A percentile compares a stretch with the other conserved stretches of the same genome.
Conservation (phyloP, 2,888 invertebrate species). For the Trachelus stipa region DNA sequence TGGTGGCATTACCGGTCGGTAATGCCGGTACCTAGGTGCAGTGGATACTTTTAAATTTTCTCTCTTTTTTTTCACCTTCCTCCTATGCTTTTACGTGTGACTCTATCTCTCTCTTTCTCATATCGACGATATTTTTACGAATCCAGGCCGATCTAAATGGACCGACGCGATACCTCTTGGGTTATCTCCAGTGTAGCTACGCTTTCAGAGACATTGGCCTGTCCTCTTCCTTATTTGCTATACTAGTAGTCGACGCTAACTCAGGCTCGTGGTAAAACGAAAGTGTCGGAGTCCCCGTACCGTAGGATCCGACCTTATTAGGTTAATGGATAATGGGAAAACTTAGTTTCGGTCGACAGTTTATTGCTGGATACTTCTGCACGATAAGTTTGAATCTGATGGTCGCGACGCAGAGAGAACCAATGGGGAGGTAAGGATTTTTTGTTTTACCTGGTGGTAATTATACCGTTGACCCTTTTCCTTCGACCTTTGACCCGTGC, state of each 20-base stretch:
- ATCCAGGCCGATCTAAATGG: neutral
- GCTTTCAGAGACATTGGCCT: neutral
- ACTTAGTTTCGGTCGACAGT: conserved; percentile 57
- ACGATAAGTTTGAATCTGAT: neutral
- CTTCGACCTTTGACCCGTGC: too few species aligned
- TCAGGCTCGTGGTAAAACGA: conserved; percentile 29
- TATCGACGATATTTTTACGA: neutral
- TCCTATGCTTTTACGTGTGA: neutral
- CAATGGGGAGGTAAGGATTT: neutral
- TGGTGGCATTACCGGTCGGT: neutral
- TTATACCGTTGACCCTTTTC: too few species aligned
- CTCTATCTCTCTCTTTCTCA: neutral
- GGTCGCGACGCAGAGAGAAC: neutral
- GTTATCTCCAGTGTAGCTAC: neutral
- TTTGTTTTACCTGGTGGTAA: neutral
- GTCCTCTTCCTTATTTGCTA: conserved; percentile 19
- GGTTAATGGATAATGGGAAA: conserved; percentile 62
- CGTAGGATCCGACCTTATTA: conserved; percentile 59
- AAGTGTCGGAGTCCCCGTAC: conserved; percentile 46
- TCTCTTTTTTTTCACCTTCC: too few species aligned
- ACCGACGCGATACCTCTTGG: neutral
- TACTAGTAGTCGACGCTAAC: conserved; percentile 28
- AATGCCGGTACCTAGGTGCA: too few species aligned
- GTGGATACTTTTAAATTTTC: neutral
- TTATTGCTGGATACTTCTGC: conserved; percentile 43